phyloP scores from a whole-genome alignment of 2,113 vertebrate species.

The Peromyscus californicus region DNA sequence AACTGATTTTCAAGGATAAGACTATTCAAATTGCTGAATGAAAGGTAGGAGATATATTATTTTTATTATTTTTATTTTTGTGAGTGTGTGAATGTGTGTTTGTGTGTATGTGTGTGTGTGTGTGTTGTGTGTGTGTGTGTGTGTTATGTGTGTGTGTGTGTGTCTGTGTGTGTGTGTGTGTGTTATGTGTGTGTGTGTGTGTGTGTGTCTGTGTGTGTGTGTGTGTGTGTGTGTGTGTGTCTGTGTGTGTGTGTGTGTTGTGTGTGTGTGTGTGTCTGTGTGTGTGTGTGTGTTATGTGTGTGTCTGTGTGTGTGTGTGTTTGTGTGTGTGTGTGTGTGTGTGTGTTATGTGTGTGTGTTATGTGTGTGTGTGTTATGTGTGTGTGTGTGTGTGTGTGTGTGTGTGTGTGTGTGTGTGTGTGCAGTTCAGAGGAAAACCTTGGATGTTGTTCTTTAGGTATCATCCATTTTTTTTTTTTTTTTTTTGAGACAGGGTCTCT shows the following conservation, averaged over 20 bases:
- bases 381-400: background rate
- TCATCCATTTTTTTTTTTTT: background rate
- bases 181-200: background rate
- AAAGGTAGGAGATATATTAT: constrained; percentile 2
- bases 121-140: too few species aligned
- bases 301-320: background rate
- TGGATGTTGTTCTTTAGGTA: background rate
- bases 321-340: background rate
- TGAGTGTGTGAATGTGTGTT: background rate
- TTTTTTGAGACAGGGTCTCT: background rate
- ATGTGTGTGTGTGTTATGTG: background rate
- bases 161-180: background rate
- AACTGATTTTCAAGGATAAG: background rate
- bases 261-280: background rate
- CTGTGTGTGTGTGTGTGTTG: background rate
- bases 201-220: background rate
- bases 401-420: background rate
- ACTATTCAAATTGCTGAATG: background rate
- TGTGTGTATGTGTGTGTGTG: background rate
- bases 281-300: too few species aligned
- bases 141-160: background rate
- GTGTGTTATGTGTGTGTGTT: background rate
- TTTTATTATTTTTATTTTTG: background rate
- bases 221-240: background rate
- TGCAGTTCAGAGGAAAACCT: background rate